Evolutionary conservation across 2,797 vertebrate genomes (phyloP), one percentile per base, ranked within the genome.

Genomic region (Leptatherina wallacei): DNA sequence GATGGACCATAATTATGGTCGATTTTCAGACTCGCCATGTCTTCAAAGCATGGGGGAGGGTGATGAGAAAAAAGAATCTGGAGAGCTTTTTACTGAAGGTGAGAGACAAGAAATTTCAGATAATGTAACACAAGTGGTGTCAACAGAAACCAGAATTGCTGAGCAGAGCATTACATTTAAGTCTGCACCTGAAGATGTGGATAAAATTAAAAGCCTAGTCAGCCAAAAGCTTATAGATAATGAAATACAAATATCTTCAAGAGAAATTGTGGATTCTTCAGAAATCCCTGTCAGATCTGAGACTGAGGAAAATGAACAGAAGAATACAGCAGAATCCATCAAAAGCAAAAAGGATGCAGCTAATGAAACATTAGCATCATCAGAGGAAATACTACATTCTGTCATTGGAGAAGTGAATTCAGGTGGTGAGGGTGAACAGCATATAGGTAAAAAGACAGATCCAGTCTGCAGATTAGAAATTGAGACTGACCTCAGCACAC

Each of bases 1-100:
- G 63, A 88, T 89, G 62, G 95, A 95, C 65, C 95, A 95, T 74
- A 93, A 92, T 74, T 95, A 95, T 56, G 95, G 93, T 38, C 82
- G 88, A 81, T 88, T 77, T 60, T 80, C 90, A 13, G 85, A 88
- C 61, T 77, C 61, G 6, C 30, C 71, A 24, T 49, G 64, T 70
- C 52, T 24, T 76, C 65, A 80, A 51, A 65, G 9, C 47, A 18
- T 29, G 0, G 49, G n/a, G 71, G 83, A 88, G n/a, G 24, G 51
- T 52, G 16, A 77, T 82, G 72, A 72, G 44, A 79, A 14, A 6
- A 68, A 73, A 24, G 70, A 79, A 66, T 51, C 77, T 60, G 40
- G 22, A 32, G 63, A 35, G 14, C 44, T 75, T 64, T 51, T 51
- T n/a, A 67, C 63, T 49, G 83, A 73, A 69, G 22, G 6, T 47